Evolutionary conservation across 1,140 invertebrate genomes (phyloP).

Genomic region (Drosophila pectinifera): DNA sequence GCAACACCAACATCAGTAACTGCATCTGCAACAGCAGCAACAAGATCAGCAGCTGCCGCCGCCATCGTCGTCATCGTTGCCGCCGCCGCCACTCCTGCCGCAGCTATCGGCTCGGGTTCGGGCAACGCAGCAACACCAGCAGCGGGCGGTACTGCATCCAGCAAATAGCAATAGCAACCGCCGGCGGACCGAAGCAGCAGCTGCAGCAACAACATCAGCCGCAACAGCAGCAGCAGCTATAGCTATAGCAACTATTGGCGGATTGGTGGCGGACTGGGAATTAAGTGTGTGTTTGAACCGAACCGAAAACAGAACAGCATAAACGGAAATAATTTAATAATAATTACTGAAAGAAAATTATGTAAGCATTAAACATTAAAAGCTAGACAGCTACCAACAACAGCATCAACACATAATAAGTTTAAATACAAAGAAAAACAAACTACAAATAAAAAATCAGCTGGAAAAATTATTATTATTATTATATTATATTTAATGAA

Average conservation of each 20-base stretch:
- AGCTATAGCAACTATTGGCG: conserved; percentile 47
- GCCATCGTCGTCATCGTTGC: conserved; percentile 12
- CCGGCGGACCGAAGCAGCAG: conserved; percentile 28
- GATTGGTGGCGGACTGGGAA: conserved; percentile 57
- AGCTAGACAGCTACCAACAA: conserved; percentile 79
- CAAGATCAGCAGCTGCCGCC: conserved; percentile 23
- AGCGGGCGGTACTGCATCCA: conserved; percentile 16
- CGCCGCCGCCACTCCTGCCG: conserved; percentile 18
- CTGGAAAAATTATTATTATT: conserved; percentile 83
- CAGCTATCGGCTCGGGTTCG: conserved; percentile 21
- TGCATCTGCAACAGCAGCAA: conserved; percentile 18
- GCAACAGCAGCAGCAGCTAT: conserved; percentile 39
- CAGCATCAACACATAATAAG: conserved; percentile 82
- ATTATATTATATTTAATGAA: conserved; percentile 83
- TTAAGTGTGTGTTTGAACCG: conserved; percentile 56
- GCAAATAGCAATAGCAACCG: conserved; percentile 30
- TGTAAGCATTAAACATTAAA: conserved; percentile 82
- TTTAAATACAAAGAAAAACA: conserved; percentile 79
- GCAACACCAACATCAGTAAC: conserved; percentile 26
- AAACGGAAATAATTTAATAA: conserved; percentile 79
- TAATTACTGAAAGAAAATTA: conserved; percentile 82
- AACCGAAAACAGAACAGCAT: conserved; percentile 67
- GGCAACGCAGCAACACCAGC: conserved; percentile 17
- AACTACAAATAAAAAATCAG: conserved; percentile 82
- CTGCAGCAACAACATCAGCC: conserved; percentile 27